Percentiles rank a stretch among this genome's conserved stretches.
Evolutionary conservation across 2,797 vertebrate genomes (phyloP).

Genomic region (Podargus strigoides): DNA sequence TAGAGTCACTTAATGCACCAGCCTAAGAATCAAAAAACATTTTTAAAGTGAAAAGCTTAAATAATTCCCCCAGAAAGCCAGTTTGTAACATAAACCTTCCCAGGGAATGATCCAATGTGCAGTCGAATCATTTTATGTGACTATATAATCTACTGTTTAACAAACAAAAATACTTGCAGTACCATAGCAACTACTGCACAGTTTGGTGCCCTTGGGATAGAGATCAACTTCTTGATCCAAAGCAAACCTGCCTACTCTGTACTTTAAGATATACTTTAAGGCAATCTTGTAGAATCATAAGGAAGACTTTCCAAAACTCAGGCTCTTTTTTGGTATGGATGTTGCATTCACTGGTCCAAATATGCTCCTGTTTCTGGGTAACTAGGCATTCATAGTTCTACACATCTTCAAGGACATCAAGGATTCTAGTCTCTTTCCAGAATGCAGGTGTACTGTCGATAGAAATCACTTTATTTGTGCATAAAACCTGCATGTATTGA

Average conservation of each 20-base stretch:
- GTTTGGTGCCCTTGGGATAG: background rate
- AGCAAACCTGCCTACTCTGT: conserved; percentile 3
- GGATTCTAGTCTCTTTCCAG: background rate
- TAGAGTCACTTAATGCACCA: background rate
- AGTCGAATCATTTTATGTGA: conserved; percentile 55
- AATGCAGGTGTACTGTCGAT: background rate
- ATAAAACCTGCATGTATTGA: background rate
- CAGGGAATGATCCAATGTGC: conserved; percentile 40
- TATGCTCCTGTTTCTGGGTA: background rate
- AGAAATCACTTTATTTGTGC: background rate
- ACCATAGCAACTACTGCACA: conserved; percentile 63
- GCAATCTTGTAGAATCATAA: background rate
- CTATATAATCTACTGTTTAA: conserved; percentile 63
- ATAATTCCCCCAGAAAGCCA: conserved; percentile 58
- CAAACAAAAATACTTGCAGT: conserved; percentile 63
- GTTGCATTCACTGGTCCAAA: background rate
- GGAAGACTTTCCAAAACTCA: background rate
- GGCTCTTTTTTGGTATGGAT: background rate
- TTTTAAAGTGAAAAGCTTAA: conserved; percentile 43
- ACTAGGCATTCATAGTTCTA: background rate
- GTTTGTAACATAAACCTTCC: conserved; percentile 59
- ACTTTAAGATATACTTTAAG: background rate
- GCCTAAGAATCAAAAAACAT: background rate
- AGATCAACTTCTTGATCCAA: conserved; percentile 32
- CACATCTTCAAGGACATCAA: background rate